phyloP scores from a whole-genome alignment of 2,888 invertebrate genomes.

The Cephus spinipes region DNA sequence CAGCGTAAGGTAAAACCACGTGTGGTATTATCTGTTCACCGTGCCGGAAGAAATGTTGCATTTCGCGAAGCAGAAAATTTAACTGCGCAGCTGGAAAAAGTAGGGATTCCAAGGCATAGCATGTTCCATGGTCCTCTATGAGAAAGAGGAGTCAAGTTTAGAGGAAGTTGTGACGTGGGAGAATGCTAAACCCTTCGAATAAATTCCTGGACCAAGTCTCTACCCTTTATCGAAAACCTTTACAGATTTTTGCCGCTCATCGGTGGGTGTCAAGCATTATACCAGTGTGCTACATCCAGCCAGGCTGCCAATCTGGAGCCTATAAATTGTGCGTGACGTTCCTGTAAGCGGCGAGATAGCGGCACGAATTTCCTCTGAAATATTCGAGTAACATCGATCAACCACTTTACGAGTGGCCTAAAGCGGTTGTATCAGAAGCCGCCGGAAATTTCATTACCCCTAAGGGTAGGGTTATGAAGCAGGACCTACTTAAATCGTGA shows the following conservation, averaged over 20 bases:
- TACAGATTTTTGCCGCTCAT: constrained; percentile 34
- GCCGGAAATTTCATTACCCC: neutral
- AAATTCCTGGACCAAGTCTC: constrained; percentile 35
- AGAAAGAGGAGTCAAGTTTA: neutral
- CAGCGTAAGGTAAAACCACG: neutral
- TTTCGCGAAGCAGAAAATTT: neutral
- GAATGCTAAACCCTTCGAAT: constrained; percentile 22
- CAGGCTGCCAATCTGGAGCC: neutral
- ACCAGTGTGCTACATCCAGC: neutral
- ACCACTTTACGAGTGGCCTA: neutral
- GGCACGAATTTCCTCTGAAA: neutral
- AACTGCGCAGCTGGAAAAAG: neutral
- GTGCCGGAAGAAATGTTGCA: neutral
- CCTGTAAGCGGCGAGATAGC: neutral
- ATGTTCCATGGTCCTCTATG: neutral
- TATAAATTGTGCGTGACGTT: neutral
- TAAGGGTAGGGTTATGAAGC: neutral
- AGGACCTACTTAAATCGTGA: neutral
- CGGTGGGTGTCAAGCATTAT: constrained; percentile 18
- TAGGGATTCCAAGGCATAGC: neutral
- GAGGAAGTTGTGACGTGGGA: constrained; percentile 18
- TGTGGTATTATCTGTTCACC: neutral
- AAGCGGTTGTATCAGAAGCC: neutral
- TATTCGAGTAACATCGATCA: neutral
- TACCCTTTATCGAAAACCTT: constrained; percentile 34